These are phyloP conservation scores for Lepisosteus osseus DNA, from an alignment of 2,113 vertebrate genomes.

Conservation along the genomic window DNA sequence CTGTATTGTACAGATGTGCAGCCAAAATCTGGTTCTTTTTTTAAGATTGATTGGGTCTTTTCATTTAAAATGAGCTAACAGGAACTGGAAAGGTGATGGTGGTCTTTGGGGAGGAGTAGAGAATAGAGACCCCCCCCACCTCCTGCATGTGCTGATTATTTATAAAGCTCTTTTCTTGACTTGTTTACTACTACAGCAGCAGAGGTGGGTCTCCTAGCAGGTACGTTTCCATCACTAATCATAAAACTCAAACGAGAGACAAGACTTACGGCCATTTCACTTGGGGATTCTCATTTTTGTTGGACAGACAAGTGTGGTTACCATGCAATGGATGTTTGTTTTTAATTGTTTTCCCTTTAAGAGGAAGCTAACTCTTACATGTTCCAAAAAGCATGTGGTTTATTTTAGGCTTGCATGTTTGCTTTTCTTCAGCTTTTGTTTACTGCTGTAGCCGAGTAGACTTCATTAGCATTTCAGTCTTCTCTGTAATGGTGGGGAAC, in stretches of 20 bases:
- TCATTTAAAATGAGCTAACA: too few relatives aligned
- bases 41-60: too few relatives aligned
- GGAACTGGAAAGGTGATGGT: not conserved
- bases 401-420: too few relatives aligned
- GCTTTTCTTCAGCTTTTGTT: too few relatives aligned
- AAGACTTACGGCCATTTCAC: not conserved
- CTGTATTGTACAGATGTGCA: too few relatives aligned
- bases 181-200: conserved; percentile 34
- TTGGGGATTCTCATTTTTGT: not conserved
- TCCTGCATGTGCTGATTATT: not conserved
- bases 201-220: conserved; percentile 44
- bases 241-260: not conserved
- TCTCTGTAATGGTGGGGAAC: too few relatives aligned
- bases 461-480: too few relatives aligned
- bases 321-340: not conserved
- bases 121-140: not conserved
- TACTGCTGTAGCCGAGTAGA: too few relatives aligned
- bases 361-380: not conserved
- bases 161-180: conserved; percentile 34
- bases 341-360: not conserved
- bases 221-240: conserved; percentile 20
- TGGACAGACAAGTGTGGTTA: not conserved
- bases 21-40: too few relatives aligned
- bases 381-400: too few relatives aligned
- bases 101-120: not conserved